Percentiles rank a stretch among this genome's conserved stretches.
phyloP scores from a whole-genome alignment of 2,797 vertebrate genomes.

The Decapterus maruadsi region DNA sequence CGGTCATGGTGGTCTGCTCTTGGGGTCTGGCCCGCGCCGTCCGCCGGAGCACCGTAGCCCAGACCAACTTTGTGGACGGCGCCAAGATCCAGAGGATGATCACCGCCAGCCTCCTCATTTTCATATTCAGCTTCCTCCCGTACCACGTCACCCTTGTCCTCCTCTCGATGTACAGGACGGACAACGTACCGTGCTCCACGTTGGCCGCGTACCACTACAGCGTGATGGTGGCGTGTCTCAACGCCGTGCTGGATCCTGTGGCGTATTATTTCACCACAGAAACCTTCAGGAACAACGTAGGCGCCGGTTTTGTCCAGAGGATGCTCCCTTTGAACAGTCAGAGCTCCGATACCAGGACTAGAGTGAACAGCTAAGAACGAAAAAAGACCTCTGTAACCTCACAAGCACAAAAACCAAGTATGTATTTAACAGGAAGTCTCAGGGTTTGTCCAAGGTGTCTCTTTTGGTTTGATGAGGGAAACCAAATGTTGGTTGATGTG shows the following conservation, averaged over 20 bases:
- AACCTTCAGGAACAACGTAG: conserved; percentile 76
- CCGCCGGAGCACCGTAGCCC: conserved; percentile 69
- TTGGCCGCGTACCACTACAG: conserved; percentile 54
- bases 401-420: too few species aligned
- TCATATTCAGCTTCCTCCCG: conserved; percentile 84
- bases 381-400: too few species aligned
- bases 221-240: conserved; percentile 80
- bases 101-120: conserved; percentile 72
- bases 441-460: too few species aligned
- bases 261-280: conserved; percentile 85
- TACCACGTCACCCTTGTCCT: conserved; percentile 76
- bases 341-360: conserved; percentile 45
- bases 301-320: conserved; percentile 35
- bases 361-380: background rate
- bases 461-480: too few species aligned
- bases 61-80: conserved; percentile 75
- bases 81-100: conserved; percentile 82
- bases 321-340: conserved; percentile 63
- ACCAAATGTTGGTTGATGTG: too few species aligned
- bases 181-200: background rate
- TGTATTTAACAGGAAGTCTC: background rate
- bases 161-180: conserved; percentile 15
- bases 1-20: conserved; percentile 78
- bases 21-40: conserved; percentile 75
- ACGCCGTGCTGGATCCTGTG: conserved; percentile 82